phyloP scores from a whole-genome alignment of 2,113 vertebrate species.

The Xenopus borealis region DNA sequence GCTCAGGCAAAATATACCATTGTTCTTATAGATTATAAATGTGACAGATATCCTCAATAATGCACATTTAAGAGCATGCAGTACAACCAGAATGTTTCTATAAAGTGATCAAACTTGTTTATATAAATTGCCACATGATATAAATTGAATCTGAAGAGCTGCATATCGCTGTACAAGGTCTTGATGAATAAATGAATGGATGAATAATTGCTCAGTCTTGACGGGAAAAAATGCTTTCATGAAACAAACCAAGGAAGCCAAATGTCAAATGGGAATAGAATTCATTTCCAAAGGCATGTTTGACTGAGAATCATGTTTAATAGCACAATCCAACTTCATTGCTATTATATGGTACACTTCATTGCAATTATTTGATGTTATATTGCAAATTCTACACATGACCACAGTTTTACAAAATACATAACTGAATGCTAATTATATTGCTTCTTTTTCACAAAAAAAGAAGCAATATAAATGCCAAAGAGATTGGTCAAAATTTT shows the following conservation, averaged over 20 bases:
- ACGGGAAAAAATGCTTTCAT: slow-evolving; percentile 1
- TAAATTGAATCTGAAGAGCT: slow-evolving; percentile 24
- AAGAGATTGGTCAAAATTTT: background rate
- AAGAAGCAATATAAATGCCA: no score
- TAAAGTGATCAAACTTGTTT: slow-evolving; percentile 29
- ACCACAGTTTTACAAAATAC: background rate
- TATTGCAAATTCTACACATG: background rate
- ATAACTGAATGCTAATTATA: background rate
- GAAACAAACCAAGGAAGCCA: slow-evolving; percentile 17
- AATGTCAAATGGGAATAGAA: slow-evolving; percentile 38
- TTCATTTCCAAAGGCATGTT: slow-evolving; percentile 9
- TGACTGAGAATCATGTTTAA: slow-evolving; percentile 10
- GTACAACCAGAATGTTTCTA: slow-evolving; percentile 1
- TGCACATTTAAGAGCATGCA: slow-evolving; percentile 2
- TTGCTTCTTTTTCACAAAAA: background rate
- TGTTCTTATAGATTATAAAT: background rate
- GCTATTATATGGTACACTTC: slow-evolving; percentile 5
- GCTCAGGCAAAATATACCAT: no score
- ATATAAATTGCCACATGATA: slow-evolving; percentile 27
- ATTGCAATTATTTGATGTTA: slow-evolving; percentile 15
- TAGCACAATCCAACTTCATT: slow-evolving; percentile 9
- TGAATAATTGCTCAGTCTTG: slow-evolving; percentile 28
- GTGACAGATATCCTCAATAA: slow-evolving; percentile 1
- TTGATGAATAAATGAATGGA: slow-evolving; percentile 31
- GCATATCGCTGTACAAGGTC: slow-evolving; percentile 27